Evolutionary conservation across 2,888 invertebrate genomes (phyloP), one percentile per base, ranked within the genome.

Genomic region (Thera obeliscata): DNA sequence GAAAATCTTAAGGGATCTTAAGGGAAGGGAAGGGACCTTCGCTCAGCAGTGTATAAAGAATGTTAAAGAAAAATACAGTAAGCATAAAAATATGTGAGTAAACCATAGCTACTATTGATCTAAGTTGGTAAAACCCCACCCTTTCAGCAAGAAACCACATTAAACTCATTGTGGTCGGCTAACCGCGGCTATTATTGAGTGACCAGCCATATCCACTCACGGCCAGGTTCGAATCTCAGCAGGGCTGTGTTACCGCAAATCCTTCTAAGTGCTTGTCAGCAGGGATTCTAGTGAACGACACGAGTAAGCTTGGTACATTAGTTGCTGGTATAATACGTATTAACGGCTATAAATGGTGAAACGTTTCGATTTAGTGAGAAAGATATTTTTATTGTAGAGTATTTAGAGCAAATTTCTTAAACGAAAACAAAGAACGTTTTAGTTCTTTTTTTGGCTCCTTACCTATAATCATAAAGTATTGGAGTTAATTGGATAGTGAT

Each of bases 231-330:
- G 73, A 72, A 72, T 74, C 79, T 71, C 80, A 75, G 78, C 80
- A 71, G 78, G 76, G 72, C 69, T 65, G 43, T 71, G 74, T 73
- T 71, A 76, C 83, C 80, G 72, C 82, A 83, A 83, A 85, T 84
- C 82, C 81, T 76, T 81, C 77, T 84, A 81, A 83, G 81, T 79
- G 80, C 79, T 77, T 80, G 78, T 77, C 83, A 81, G 83, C 80
- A 75, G 82, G 85, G 76, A 75, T 76, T 70, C 76, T 63, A 35
- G 58, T 8, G 48, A 69, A 69, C 65, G 60, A 70, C 67, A 58
- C 65, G 58, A 64, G 65, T 72, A 67, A 71, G 66, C 67, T 62
- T 36, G 64, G 38, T 56, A 64, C 70, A 67, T 67, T 70, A 60
- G 55, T 64, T 36, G 43, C 55, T 65, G 52, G 49, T 63, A 68